These are phyloP conservation scores for Psix sp. DNA, from an alignment of 1,140 invertebrate species.

Conservation along the genomic window DNA sequence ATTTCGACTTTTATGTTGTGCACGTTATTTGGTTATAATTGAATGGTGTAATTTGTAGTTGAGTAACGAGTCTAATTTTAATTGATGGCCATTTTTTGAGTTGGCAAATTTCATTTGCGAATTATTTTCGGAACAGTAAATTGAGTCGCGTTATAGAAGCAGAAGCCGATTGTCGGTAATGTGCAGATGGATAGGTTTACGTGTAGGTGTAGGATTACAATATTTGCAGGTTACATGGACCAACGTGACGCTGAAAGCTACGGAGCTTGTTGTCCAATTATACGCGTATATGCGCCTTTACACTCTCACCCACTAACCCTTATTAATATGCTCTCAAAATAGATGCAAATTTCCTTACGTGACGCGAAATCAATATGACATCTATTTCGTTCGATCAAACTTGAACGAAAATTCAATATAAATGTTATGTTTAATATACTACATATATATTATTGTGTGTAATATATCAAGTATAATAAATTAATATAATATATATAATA, in stretches of 20 bases:
- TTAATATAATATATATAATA: too few species aligned
- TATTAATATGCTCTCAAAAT: slow-evolving; percentile 35
- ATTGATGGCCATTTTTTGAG: too few species aligned
- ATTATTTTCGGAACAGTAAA: background rate
- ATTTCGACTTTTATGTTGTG: too few species aligned
- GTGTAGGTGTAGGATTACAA: slow-evolving; percentile 25
- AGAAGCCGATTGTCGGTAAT: slow-evolving; percentile 7
- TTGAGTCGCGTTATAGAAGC: slow-evolving; percentile 3
- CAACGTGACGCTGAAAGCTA: slow-evolving; percentile 17
- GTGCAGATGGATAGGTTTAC: slow-evolving; percentile 22
- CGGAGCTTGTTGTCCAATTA: slow-evolving; percentile 42
- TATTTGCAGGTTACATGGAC: slow-evolving; percentile 27
- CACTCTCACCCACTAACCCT: slow-evolving; percentile 27
- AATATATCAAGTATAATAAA: too few species aligned
- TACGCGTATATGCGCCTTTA: slow-evolving; percentile 26
- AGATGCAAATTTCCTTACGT: slow-evolving; percentile 19
- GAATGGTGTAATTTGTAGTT: too few species aligned
- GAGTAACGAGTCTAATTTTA: too few species aligned
- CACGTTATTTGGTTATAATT: too few species aligned
- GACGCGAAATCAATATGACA: slow-evolving; percentile 25
- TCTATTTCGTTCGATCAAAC: background rate
- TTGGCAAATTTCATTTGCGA: too few species aligned
- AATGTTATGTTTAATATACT: too few species aligned
- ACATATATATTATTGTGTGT: too few species aligned
- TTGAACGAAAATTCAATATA: too few species aligned